A percentile compares a stretch with the other conserved stretches of the same genome.
phyloP scores from a whole-genome alignment of 1,140 invertebrate genomes.

The Potamilus streckersoni region DNA sequence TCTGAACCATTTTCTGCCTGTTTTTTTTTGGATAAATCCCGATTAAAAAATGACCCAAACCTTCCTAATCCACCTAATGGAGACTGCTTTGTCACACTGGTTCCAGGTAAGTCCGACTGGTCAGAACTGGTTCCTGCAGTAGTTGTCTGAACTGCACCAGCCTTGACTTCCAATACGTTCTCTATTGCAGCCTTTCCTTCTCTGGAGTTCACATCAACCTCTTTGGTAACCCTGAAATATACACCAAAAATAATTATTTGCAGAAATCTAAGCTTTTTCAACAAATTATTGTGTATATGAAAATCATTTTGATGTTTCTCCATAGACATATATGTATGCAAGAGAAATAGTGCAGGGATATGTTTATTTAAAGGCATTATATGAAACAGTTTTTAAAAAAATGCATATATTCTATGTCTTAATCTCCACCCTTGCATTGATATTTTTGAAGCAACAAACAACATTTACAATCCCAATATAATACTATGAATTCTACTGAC shows the following conservation, averaged over 20 bases:
- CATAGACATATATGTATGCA: too few relatives aligned
- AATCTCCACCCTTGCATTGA: too few relatives aligned
- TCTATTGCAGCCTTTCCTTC: constrained; percentile 70
- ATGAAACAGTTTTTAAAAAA: too few relatives aligned
- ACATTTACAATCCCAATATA: too few relatives aligned
- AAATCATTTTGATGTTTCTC: too few relatives aligned
- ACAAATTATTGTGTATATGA: not conserved
- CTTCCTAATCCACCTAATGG: not conserved
- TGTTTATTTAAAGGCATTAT: too few relatives aligned
- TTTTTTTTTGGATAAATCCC: not conserved
- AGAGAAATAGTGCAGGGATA: too few relatives aligned
- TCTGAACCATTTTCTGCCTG: too few relatives aligned
- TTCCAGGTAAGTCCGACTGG: not conserved
- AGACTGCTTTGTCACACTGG: not conserved
- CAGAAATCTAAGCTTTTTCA: not conserved
- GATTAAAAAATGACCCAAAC: not conserved
- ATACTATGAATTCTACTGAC: too few relatives aligned
- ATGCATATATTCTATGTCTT: too few relatives aligned
- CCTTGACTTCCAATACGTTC: constrained; percentile 34
- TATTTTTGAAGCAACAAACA: too few relatives aligned
- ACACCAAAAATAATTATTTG: not conserved
- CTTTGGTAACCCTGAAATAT: constrained; percentile 72
- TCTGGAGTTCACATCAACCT: constrained; percentile 72
- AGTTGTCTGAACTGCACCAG: constrained; percentile 9
- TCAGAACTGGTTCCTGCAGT: not conserved